phyloP scores from a whole-genome alignment of 2,113 vertebrate species.

The Ginglymostoma cirratum region DNA sequence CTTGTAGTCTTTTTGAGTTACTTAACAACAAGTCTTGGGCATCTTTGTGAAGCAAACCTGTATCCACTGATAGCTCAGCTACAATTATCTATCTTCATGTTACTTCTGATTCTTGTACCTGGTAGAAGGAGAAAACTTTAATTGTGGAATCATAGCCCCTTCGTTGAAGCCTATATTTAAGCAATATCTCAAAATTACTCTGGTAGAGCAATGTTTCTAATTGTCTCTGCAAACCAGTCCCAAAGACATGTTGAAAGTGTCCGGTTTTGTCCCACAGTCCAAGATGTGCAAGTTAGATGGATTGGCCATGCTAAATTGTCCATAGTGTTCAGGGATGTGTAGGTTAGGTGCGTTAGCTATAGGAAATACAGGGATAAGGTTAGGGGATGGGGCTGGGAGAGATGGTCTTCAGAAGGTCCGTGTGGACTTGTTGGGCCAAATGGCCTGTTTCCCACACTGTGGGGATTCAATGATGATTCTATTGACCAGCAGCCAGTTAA shows the following conservation, averaged over 20 bases:
- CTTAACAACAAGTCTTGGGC: no score
- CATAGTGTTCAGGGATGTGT: no score
- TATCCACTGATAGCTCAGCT: not conserved
- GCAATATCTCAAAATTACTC: not conserved
- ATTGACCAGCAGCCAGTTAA: not conserved
- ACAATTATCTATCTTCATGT: not conserved
- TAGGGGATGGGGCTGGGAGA: no score
- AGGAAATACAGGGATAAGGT: no score
- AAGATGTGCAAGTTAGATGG: no score
- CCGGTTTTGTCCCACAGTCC: not conserved
- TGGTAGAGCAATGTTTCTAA: not conserved
- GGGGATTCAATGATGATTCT: not conserved
- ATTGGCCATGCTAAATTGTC: no score
- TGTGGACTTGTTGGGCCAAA: no score
- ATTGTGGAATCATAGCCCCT: not conserved
- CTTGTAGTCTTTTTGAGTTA: not conserved
- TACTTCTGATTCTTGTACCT: not conserved
- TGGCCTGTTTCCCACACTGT: no score
- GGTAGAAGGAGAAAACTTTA: not conserved
- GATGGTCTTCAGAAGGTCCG: no score
- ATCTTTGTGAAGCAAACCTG: not conserved
- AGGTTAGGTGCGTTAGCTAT: no score
- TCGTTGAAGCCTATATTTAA: not conserved
- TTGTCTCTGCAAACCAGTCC: not conserved
- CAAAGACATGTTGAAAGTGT: not conserved